Percentiles rank a stretch among this genome's conserved stretches.
phyloP scores from a whole-genome alignment of 2,888 invertebrate species.

The Crossocerus cetratus region DNA sequence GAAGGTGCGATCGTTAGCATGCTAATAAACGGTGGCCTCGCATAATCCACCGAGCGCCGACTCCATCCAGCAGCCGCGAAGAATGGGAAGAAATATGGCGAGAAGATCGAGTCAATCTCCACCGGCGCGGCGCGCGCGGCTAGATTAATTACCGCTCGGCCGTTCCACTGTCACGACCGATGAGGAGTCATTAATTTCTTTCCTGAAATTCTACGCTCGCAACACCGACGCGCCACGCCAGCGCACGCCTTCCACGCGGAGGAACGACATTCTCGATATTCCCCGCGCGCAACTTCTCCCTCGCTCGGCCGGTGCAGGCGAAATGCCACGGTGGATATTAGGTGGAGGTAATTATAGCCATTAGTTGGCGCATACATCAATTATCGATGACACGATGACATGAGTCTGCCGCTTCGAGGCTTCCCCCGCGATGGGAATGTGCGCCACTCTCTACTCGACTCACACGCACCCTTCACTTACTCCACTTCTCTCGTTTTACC shows the following conservation, averaged over 20 bases:
- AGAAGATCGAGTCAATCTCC: conserved; percentile 49
- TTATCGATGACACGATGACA: conserved; percentile 75
- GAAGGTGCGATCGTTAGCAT: conserved; percentile 51
- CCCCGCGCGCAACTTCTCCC: too few species aligned
- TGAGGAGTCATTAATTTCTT: conserved; percentile 64
- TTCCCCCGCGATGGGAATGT: conserved; percentile 63
- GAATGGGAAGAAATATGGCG: conserved; percentile 35
- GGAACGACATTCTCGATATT: too few species aligned
- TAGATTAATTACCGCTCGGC: conserved; percentile 62
- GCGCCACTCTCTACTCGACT: background rate
- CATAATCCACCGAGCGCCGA: conserved; percentile 36
- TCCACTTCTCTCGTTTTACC: conserved; percentile 10
- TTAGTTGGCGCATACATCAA: conserved; percentile 75
- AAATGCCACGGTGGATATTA: conserved; percentile 71
- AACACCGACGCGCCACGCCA: conserved; percentile 1
- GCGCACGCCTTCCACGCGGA: background rate
- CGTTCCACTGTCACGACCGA: conserved; percentile 47
- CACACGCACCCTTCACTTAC: background rate
- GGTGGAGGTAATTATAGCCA: conserved; percentile 73
- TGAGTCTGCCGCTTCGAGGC: conserved; percentile 66
- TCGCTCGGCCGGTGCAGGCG: conserved; percentile 51
- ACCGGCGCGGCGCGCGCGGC: conserved; percentile 45
- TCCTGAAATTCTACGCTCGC: conserved; percentile 41
- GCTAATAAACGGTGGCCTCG: conserved; percentile 55
- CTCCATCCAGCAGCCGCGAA: conserved; percentile 14